phyloP scores from a whole-genome alignment of 2,113 vertebrate species.

The Entomyzon cyanotis region DNA sequence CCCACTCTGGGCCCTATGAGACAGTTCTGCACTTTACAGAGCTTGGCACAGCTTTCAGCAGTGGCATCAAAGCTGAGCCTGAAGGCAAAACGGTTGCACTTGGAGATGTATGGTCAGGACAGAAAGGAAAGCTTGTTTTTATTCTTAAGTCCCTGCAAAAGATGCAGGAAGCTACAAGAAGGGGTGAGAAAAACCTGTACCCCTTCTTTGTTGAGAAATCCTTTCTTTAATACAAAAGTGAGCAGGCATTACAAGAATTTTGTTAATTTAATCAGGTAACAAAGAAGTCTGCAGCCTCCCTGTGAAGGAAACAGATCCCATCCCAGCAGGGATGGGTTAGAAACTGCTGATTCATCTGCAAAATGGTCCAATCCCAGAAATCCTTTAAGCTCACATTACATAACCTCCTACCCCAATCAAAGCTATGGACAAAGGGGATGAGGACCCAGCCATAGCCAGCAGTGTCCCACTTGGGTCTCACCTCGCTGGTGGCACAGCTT shows the following conservation, averaged over 20 bases:
- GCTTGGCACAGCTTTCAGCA: neutral
- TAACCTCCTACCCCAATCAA: neutral
- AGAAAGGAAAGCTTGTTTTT: neutral
- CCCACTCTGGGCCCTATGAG: neutral
- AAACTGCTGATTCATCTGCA: slow-evolving; percentile 59
- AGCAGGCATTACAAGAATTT: neutral
- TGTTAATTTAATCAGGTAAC: neutral
- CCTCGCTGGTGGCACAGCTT: neutral
- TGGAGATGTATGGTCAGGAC: neutral
- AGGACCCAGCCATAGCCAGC: neutral
- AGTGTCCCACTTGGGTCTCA: neutral
- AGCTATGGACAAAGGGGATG: neutral
- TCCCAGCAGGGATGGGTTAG: slow-evolving; percentile 39
- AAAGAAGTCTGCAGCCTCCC: neutral
- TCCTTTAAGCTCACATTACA: neutral
- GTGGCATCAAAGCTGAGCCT: neutral
- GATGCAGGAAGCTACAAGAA: neutral
- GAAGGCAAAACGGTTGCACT: neutral
- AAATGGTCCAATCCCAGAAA: neutral
- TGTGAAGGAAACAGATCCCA: slow-evolving; percentile 49
- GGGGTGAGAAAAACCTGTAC: neutral
- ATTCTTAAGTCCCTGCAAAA: neutral
- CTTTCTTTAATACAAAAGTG: neutral
- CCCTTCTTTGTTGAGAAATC: neutral
- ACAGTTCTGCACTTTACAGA: neutral